Evolutionary conservation across 1,140 invertebrate genomes (phyloP).

Genomic region (Drosophila nigrodunni): DNA sequence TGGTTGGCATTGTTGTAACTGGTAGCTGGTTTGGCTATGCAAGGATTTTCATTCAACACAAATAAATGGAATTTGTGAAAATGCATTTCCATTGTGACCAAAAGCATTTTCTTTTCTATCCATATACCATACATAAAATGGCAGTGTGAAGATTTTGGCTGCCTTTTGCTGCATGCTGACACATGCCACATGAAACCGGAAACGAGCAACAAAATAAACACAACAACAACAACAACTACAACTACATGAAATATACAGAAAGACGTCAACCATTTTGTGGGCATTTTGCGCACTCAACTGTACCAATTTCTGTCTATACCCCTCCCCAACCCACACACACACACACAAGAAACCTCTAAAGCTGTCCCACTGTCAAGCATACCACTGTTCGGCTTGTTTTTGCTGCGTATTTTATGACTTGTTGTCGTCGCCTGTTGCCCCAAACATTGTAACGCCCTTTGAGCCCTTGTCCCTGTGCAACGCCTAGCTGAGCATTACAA

Average conservation of each 20-base stretch:
- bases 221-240: constrained; percentile 8
- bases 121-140: constrained; percentile 1
- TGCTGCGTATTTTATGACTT: constrained; percentile 77
- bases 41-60: constrained; percentile 33
- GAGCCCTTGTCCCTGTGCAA: not conserved
- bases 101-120: constrained; percentile 19
- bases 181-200: constrained; percentile 72
- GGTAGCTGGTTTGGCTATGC: constrained; percentile 23
- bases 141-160: constrained; percentile 45
- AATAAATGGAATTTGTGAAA: constrained; percentile 48
- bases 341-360: too few relatives aligned
- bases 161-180: constrained; percentile 60
- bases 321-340: not conserved
- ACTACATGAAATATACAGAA: constrained; percentile 16
- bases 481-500: constrained; percentile 38
- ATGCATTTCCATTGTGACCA: constrained; percentile 48
- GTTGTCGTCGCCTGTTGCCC: constrained; percentile 58
- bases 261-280: constrained; percentile 65
- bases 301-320: constrained; percentile 44
- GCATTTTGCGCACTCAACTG: constrained; percentile 66
- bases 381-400: constrained; percentile 47
- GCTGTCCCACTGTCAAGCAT: not conserved
- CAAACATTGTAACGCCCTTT: constrained; percentile 5
- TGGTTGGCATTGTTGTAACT: constrained; percentile 40
- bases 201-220: constrained; percentile 40